phyloP scores from a whole-genome alignment of 2,113 vertebrate species.

The Macquaria ambigua region DNA sequence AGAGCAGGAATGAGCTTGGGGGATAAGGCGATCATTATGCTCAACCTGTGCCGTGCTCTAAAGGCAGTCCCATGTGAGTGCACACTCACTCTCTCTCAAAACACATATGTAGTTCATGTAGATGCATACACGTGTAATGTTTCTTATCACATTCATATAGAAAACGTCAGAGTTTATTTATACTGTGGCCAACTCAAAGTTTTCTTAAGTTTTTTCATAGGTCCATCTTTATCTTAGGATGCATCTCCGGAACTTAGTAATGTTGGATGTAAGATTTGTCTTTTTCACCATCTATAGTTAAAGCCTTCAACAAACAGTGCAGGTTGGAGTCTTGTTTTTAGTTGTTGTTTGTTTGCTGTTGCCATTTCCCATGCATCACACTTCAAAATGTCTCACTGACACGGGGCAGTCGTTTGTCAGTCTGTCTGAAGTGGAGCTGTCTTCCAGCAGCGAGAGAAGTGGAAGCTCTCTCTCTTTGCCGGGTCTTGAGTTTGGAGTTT shows the following conservation, averaged over 20 bases:
- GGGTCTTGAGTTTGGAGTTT: constrained; percentile 76
- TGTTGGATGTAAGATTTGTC: constrained; percentile 14
- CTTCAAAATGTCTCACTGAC: constrained; percentile 78
- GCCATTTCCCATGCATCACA: constrained; percentile 70
- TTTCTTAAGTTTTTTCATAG: not conserved
- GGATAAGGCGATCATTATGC: constrained; percentile 75
- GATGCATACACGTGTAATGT: constrained; percentile 14
- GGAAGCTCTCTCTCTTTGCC: constrained; percentile 64
- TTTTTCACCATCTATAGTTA: constrained; percentile 19
- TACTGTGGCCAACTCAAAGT: not conserved
- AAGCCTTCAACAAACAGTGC: constrained; percentile 35
- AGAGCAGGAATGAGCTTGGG: constrained; percentile 70
- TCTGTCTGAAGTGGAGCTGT: constrained; percentile 81
- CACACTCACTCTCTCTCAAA: constrained; percentile 41
- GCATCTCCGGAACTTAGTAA: constrained; percentile 18
- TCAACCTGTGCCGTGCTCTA: constrained; percentile 72
- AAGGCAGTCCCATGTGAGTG: constrained; percentile 63
- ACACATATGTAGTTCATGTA: constrained; percentile 40
- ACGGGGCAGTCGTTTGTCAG: constrained; percentile 76
- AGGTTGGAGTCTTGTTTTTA: constrained; percentile 53
- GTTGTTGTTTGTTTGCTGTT: constrained; percentile 68
- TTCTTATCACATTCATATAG: not conserved
- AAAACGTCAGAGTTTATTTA: not conserved
- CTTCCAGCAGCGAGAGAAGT: constrained; percentile 74
- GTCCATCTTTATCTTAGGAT: not conserved